phyloP scores from a whole-genome alignment of 2,888 invertebrate species.

The Agrypnus murinus region DNA sequence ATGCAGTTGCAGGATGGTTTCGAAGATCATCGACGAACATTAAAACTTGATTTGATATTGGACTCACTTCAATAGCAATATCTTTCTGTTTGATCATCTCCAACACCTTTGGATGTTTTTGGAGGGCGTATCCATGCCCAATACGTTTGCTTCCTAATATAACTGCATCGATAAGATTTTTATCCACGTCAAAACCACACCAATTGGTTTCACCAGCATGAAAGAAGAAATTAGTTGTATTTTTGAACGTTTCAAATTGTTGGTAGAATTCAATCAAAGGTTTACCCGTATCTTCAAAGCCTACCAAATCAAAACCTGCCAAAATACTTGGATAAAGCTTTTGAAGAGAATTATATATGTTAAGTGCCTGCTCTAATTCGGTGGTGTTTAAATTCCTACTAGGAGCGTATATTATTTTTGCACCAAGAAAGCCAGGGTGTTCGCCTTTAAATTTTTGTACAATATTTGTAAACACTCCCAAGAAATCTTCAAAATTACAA shows the following conservation, averaged over 20 bases:
- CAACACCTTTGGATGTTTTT: slow-evolving; percentile 82
- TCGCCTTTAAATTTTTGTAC: slow-evolving; percentile 73
- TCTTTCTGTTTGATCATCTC: slow-evolving; percentile 74
- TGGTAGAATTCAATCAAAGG: slow-evolving; percentile 78
- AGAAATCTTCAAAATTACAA: slow-evolving; percentile 71
- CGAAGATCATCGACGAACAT: slow-evolving; percentile 81
- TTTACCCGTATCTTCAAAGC: slow-evolving; percentile 83
- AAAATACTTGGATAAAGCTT: slow-evolving; percentile 6
- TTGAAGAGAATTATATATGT: not conserved
- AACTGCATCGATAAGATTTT: slow-evolving; percentile 85
- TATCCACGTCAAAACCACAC: slow-evolving; percentile 79
- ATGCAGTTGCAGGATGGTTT: slow-evolving; percentile 82
- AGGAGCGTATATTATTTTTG: slow-evolving; percentile 78
- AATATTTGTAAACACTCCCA: slow-evolving; percentile 72
- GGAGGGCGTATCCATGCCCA: slow-evolving; percentile 85
- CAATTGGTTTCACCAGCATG: slow-evolving; percentile 90
- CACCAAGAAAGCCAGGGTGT: slow-evolving; percentile 76
- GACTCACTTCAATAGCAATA: slow-evolving; percentile 85
- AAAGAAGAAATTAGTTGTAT: slow-evolving; percentile 80
- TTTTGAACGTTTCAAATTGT: slow-evolving; percentile 72
- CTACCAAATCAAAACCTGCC: slow-evolving; percentile 74
- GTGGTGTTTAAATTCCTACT: slow-evolving; percentile 70
- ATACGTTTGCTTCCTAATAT: slow-evolving; percentile 83
- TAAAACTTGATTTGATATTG: slow-evolving; percentile 85
- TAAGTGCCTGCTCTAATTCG: not conserved